Base-by-base conservation (phyloP, 1,140 invertebrate species). In the Meloidogyne exigua region DNA sequence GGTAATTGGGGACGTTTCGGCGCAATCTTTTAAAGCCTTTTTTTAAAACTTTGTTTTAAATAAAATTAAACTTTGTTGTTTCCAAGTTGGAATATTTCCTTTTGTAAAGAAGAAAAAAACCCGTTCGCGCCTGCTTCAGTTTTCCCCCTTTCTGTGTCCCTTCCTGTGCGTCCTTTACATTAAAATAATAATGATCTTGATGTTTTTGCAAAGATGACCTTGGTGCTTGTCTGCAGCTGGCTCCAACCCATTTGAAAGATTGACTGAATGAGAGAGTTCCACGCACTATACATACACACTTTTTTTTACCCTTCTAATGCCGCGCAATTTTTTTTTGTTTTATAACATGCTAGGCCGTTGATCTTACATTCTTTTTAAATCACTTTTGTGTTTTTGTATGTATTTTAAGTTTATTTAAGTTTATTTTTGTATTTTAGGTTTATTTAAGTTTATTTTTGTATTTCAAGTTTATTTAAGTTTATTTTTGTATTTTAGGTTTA, bases 241-340 rank as follows among this genome's bases (percentile, higher is more conserved):
- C 49, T 57, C 49, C 18, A 57, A 57, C 18, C 49, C n/a, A 57
- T 57, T 49, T 49, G 49, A 57, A n/a, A n/a, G 44, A 44, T 12
- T 15, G 42, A 49, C 44, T 49, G 44, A n/a, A n/a, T n/a, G n/a
- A n/a, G 44, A 57, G 49, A 57, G 49, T 57, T 57, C 49, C 49
- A 57, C 49, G 49, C 49, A 57, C 49, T 57, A 18, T 57, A n/a
- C 49, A 57, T 57, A 18, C 21, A n/a, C 49, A 57, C 49, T n/a
- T 57, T 57, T 57, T 57, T 57, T 57, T 57, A 57, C 49, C 49
- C 18, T 57, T n/a, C 49, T n/a, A 57, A 57, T 57, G n/a, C 49
- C 49, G 49, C 49, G 49, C 18, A 57, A n/a, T 7, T 57, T 9
- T n/a, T 57, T 57, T 57, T 57, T 57, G 5, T 57, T 57, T 57